Base-by-base conservation (phyloP, 2,888 invertebrate species). In the Plebejus melissa region DNA sequence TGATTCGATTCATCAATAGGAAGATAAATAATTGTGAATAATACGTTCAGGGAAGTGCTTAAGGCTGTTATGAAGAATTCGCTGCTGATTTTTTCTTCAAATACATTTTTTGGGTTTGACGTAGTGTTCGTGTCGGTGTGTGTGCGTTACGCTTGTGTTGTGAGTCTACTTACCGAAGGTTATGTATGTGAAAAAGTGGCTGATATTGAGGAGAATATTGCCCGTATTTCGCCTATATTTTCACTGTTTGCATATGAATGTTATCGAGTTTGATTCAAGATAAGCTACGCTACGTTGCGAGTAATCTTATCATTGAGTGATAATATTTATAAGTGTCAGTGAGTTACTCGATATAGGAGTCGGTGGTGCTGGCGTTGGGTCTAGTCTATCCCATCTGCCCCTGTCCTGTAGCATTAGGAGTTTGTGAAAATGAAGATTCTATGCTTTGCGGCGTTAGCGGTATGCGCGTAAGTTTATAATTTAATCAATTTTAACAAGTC, bases 311-410 rank as follows among this genome's bases (percentile, higher is more conserved):
- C 93, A 89, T 86, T 86, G 86, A 88, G 87, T 91, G 93, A 93
- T 93, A 93, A 89, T 88, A 89, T 90, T 89, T 90, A 89, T 90
- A 91, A 91, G 92, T 91, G 90, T 91, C 91, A 93, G 93, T 93
- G 89, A 93, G 93, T 87, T 89, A 88, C 89, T 89, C 83, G 88
- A 85, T 85, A 83, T 86, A 85, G 83, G 83, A 83, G 84, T 85
- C 85, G 89, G 84, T 87, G 87, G 89, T 89, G 84, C 88, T 86
- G 83, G 88, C 86, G 84, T 81, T 82, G 86, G 88, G 89, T 88
- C 86, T 87, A 86, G 83, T 82, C 32, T 22, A 54, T 28, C 54
- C 72, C 32, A 50, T 11, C 65, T 32, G 5, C 65, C 13, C 4
- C 28, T 28, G 28, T 65, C 11, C 41, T 41, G 28, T 13, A 13